phyloP scores from a whole-genome alignment of 1,140 invertebrate species.

The Meteorus sp. region DNA sequence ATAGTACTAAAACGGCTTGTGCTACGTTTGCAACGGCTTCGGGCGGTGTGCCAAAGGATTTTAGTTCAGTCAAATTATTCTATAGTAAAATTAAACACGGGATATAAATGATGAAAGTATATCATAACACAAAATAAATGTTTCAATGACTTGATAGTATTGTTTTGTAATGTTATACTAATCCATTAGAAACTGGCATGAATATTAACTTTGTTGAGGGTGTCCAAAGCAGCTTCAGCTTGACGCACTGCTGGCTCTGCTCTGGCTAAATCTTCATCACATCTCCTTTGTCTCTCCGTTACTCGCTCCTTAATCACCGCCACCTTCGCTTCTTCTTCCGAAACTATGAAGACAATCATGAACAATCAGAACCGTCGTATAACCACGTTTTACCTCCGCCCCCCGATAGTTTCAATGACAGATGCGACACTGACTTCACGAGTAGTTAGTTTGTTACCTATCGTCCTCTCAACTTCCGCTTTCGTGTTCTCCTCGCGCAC shows the following conservation, averaged over 20 bases:
- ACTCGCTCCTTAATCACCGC: conserved; percentile 87
- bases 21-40: conserved; percentile 83
- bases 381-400: not conserved
- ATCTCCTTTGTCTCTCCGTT: conserved; percentile 79
- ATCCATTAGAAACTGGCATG: not conserved
- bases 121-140: no score
- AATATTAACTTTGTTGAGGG: conserved; percentile 78
- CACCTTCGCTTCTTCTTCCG: conserved; percentile 88
- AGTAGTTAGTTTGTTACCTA: conserved; percentile 58
- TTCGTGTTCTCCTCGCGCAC: conserved; percentile 90
- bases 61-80: conserved; percentile 90
- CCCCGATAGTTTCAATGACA: conserved; percentile 20
- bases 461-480: conserved; percentile 83
- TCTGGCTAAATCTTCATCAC: conserved; percentile 85
- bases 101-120: not conserved
- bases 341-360: conserved; percentile 53
- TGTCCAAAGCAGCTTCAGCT: conserved; percentile 88
- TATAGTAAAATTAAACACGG: conserved; percentile 33
- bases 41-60: conserved; percentile 86
- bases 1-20: conserved; percentile 84
- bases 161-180: not conserved
- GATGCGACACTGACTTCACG: conserved; percentile 12
- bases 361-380: conserved; percentile 27
- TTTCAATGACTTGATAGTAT: not conserved
- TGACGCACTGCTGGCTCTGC: conserved; percentile 89